Evolutionary conservation across 2,113 vertebrate genomes (phyloP).

Genomic region (Martes martes): DNA sequence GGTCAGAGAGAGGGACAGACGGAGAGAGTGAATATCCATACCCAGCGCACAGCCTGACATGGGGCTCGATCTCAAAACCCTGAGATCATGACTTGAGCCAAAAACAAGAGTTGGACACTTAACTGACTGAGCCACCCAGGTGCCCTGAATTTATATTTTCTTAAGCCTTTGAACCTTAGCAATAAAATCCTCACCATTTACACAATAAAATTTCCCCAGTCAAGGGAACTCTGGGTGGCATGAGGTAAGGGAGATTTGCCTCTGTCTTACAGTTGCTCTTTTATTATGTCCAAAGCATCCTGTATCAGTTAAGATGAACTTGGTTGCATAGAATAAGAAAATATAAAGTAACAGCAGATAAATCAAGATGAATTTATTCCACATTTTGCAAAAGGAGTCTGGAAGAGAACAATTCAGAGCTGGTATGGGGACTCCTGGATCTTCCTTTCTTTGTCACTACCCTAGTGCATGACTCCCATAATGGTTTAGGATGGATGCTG

Average conservation of each 20-base stretch:
- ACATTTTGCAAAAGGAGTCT: neutral
- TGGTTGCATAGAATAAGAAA: neutral
- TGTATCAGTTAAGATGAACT: neutral
- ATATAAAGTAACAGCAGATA: neutral
- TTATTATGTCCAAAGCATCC: neutral
- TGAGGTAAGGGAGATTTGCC: neutral
- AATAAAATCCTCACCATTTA: neutral
- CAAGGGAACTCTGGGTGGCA: neutral
- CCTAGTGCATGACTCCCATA: neutral
- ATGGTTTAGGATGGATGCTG: neutral
- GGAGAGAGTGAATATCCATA: neutral
- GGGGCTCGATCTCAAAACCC: neutral
- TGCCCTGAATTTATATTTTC: neutral
- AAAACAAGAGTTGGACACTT: neutral
- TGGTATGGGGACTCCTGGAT: neutral
- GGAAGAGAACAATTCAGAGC: neutral
- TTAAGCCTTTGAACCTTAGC: neutral
- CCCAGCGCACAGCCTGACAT: neutral
- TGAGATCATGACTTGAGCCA: neutral
- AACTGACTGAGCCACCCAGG: neutral
- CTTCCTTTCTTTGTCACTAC: neutral
- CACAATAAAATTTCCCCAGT: neutral
- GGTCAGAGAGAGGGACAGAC: neutral
- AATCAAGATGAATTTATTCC: neutral
- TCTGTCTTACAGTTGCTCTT: neutral